Percentiles rank a stretch among this genome's conserved stretches.
Conservation (phyloP, 2,797 vertebrate genomes). For the Erpetoichthys calabaricus region DNA sequence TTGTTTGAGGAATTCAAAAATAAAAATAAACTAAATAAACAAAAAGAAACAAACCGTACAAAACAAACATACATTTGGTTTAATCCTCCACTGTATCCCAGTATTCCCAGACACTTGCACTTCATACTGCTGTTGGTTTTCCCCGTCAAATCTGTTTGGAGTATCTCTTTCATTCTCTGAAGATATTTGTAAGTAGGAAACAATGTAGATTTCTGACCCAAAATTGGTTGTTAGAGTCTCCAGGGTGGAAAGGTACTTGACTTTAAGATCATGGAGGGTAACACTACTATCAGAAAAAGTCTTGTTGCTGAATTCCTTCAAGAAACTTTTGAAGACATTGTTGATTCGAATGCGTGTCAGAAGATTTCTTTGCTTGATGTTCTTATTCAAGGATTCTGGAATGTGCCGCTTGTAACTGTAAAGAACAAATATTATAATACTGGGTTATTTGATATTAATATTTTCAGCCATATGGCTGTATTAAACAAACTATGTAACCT, state of each 20-base stretch:
- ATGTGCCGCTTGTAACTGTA: conserved; percentile 84
- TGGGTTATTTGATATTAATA: too few relatives aligned
- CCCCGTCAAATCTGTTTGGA: conserved; percentile 28
- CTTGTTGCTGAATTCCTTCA: conserved; percentile 84
- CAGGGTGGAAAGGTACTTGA: conserved; percentile 88
- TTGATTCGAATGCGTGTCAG: conserved; percentile 86
- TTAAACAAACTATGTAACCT: too few relatives aligned
- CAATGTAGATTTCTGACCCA: conserved; percentile 70
- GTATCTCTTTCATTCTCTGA: conserved; percentile 60
- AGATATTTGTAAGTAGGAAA: conserved; percentile 45
- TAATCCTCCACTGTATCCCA: conserved; percentile 80
- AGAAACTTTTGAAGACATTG: conserved; percentile 93
- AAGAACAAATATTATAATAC: background rate
- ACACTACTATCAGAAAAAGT: conserved; percentile 82
- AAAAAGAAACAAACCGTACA: too few relatives aligned
- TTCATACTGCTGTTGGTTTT: conserved; percentile 39
- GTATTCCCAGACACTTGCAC: conserved; percentile 73
- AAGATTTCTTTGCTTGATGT: conserved; percentile 83
- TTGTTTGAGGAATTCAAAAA: too few relatives aligned
- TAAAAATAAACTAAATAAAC: too few relatives aligned
- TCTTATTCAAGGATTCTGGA: conserved; percentile 75
- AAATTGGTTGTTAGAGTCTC: conserved; percentile 75
- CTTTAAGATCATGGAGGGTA: conserved; percentile 78
- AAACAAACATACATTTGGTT: conserved; percentile 51
- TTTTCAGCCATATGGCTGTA: too few relatives aligned